Conservation (phyloP, 2,113 vertebrate species). For the Psophia crepitans region DNA sequence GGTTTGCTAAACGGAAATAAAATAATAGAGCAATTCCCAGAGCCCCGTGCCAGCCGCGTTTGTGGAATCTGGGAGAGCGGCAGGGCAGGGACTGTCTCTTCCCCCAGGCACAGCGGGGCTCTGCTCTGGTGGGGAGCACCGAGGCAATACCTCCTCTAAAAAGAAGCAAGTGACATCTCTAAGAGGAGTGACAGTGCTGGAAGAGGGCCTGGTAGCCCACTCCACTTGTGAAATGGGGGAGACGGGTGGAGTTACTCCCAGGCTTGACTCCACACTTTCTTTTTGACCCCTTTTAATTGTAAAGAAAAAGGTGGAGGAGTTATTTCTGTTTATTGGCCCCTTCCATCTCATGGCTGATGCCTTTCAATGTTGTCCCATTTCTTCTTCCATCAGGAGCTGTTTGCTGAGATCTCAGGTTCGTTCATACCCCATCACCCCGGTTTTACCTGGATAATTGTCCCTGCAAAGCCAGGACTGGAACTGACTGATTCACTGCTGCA, state of each 20-base stretch:
- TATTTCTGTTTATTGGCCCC: fast-evolving
- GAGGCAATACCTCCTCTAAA: not conserved
- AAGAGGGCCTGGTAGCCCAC: not conserved
- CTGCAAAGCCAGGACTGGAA: not conserved
- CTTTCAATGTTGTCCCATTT: not conserved
- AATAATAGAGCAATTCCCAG: not conserved
- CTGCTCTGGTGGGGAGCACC: not conserved
- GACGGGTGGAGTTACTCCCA: not conserved
- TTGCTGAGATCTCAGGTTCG: not conserved
- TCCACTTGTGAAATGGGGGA: fast-evolving
- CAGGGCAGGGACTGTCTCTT: not conserved
- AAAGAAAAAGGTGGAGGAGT: not conserved
- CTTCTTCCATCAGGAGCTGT: not conserved
- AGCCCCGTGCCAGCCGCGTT: fast-evolving
- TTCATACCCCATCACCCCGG: fast-evolving
- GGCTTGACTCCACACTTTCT: not conserved
- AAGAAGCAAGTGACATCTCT: not conserved
- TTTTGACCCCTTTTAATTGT: not conserved
- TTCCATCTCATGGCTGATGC: not conserved
- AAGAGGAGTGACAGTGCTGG: not conserved
- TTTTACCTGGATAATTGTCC: not conserved
- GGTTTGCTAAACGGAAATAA: not conserved
- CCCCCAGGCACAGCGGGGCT: not conserved
- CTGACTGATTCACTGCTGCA: not conserved
- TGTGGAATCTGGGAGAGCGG: fast-evolving